Evolutionary conservation across 2,797 vertebrate genomes (phyloP).

Genomic region (Sebastes dallii): DNA sequence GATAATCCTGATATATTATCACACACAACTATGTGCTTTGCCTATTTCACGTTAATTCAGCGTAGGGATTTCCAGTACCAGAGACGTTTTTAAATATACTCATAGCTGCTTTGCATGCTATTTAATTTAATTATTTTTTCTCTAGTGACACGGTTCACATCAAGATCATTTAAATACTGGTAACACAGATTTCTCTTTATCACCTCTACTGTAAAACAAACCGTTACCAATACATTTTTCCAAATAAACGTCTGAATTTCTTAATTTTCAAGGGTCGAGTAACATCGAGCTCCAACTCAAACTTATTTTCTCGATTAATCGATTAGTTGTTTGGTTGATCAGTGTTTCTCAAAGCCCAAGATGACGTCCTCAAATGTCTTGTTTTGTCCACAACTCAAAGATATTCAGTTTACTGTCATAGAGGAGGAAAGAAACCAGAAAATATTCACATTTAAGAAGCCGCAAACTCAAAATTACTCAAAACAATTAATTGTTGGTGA

Average conservation of each 20-base stretch:
- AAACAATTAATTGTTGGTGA: no score
- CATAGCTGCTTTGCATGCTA: background rate
- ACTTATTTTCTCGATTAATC: background rate
- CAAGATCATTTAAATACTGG: background rate
- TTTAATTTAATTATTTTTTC: background rate
- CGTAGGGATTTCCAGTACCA: background rate
- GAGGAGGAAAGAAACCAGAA: no score
- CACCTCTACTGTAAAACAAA: background rate
- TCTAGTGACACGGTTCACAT: background rate
- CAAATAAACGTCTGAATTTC: background rate
- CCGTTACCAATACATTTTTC: background rate
- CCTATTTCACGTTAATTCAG: background rate
- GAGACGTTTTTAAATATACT: background rate
- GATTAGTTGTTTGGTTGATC: no score
- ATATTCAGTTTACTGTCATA: no score
- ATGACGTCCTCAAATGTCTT: no score
- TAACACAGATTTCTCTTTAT: background rate
- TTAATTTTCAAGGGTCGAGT: background rate
- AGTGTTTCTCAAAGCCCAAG: no score
- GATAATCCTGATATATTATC: background rate
- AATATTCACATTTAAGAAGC: no score
- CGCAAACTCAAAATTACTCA: no score
- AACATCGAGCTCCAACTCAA: background rate
- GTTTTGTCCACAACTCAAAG: no score
- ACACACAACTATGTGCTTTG: background rate